A percentile compares a stretch with the other conserved stretches of the same genome.
phyloP scores from a whole-genome alignment of 2,797 vertebrate species.

The Coracias cyanogaster region DNA sequence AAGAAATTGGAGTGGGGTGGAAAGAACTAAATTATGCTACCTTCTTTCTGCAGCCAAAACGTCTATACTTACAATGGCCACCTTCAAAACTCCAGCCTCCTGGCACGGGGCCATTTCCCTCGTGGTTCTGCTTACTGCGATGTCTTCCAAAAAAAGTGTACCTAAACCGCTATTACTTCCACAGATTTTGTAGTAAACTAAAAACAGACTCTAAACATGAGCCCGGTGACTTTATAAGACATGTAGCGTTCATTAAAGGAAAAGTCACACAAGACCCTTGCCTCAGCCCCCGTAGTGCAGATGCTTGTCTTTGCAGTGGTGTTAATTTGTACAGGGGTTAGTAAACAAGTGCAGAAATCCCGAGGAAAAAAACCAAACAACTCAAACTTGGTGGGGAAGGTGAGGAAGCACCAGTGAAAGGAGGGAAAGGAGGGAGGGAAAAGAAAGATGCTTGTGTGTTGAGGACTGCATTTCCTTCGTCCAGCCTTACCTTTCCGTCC shows the following conservation, averaged over 20 bases:
- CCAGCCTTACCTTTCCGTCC: conserved; percentile 90
- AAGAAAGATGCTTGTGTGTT: not conserved
- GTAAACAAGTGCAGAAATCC: conserved; percentile 66
- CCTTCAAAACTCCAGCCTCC: conserved; percentile 82
- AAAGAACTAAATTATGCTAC: conserved; percentile 85
- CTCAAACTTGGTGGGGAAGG: not conserved
- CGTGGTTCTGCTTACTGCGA: conserved; percentile 77
- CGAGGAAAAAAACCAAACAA: not conserved
- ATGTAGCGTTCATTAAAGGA: conserved; percentile 72
- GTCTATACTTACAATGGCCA: conserved; percentile 85
- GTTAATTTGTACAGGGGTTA: conserved; percentile 70
- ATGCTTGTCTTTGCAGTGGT: conserved; percentile 68
- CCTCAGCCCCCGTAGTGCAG: conserved; percentile 47
- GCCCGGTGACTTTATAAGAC: conserved; percentile 71
- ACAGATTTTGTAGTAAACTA: conserved; percentile 82
- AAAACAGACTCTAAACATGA: conserved; percentile 80
- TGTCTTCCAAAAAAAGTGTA: conserved; percentile 79
- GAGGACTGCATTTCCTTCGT: not conserved
- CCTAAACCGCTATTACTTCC: conserved; percentile 82
- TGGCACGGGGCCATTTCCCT: conserved; percentile 78
- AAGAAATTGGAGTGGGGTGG: conserved; percentile 82
- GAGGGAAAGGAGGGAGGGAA: not conserved
- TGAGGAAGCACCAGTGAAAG: not conserved
- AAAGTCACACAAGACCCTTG: conserved; percentile 60
- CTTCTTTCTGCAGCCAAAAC: conserved; percentile 83